Conservation (phyloP, 2,797 vertebrate species). For the Carapus acus region DNA sequence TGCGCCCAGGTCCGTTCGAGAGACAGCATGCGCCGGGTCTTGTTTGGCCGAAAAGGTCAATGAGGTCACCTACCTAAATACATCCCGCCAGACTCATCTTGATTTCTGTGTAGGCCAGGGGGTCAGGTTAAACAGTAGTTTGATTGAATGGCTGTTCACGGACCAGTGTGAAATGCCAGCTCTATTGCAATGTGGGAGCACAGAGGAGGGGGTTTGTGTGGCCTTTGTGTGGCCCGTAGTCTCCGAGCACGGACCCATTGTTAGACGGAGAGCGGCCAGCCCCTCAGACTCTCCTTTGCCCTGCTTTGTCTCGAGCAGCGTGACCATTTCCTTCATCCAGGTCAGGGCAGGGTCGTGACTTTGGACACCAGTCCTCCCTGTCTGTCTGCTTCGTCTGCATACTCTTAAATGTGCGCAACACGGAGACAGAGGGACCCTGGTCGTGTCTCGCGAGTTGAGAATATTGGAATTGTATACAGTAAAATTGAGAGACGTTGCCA, state of each 20-base stretch:
- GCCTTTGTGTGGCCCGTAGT: constrained; percentile 73
- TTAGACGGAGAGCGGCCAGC: constrained; percentile 67
- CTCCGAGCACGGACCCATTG: constrained; percentile 74
- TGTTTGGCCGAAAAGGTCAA: constrained; percentile 22
- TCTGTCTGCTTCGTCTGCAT: constrained; percentile 56
- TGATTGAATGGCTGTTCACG: constrained; percentile 79
- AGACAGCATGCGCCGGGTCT: background rate
- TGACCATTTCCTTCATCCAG: constrained; percentile 77
- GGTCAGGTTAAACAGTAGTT: constrained; percentile 80
- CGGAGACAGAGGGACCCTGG: constrained; percentile 31
- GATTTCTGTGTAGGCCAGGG: constrained; percentile 67
- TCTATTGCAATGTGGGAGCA: constrained; percentile 73
- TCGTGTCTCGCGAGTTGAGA: constrained; percentile 13
- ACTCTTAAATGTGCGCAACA: constrained; percentile 48
- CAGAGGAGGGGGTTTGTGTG: constrained; percentile 61
- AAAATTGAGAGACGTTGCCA: background rate
- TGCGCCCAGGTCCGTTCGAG: background rate
- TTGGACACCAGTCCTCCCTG: constrained; percentile 70
- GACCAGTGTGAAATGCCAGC: constrained; percentile 78
- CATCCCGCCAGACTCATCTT: constrained; percentile 58
- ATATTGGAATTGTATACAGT: background rate
- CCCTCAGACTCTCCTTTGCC: constrained; percentile 74
- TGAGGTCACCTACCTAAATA: constrained; percentile 48
- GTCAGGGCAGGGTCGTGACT: constrained; percentile 81
- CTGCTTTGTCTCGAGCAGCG: constrained; percentile 76